phyloP scores from a whole-genome alignment of 1,140 invertebrate species.

The Eurytemora carolleeae region DNA sequence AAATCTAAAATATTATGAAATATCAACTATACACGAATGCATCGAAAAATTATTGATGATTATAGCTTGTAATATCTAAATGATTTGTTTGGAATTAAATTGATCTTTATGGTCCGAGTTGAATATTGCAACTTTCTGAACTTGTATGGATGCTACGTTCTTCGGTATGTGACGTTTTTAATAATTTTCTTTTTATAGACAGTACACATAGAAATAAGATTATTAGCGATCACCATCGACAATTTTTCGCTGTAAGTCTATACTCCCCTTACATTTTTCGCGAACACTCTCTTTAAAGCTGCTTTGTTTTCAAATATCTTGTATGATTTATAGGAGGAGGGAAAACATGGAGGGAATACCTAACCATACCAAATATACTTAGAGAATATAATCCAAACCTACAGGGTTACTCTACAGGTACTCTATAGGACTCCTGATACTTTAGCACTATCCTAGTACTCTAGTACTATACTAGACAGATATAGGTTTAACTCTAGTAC shows the following conservation, averaged over 20 bases:
- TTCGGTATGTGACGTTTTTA: not conserved
- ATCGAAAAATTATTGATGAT: too few relatives aligned
- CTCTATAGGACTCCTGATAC: not conserved
- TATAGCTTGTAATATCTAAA: too few relatives aligned
- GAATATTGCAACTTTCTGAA: too few relatives aligned
- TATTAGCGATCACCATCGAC: too few relatives aligned
- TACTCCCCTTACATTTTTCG: too few relatives aligned
- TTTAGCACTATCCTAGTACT: not conserved
- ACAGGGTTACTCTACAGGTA: constrained; percentile 26
- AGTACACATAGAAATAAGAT: not conserved
- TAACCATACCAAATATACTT: constrained; percentile 48
- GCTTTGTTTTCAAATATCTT: not conserved
- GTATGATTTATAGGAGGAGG: constrained; percentile 32
- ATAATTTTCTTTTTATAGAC: not conserved
- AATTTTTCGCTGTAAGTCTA: too few relatives aligned
- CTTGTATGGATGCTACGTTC: not conserved
- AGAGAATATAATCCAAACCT: constrained; percentile 44
- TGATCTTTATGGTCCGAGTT: too few relatives aligned
- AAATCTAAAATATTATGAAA: too few relatives aligned
- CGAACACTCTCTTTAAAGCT: not conserved
- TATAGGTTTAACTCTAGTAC: not conserved
- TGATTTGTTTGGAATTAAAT: too few relatives aligned
- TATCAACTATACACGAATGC: too few relatives aligned
- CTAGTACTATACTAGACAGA: not conserved
- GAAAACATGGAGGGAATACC: constrained; percentile 39